phyloP scores from a whole-genome alignment of 1,140 invertebrate genomes.

The Lasaia peninsularis region DNA sequence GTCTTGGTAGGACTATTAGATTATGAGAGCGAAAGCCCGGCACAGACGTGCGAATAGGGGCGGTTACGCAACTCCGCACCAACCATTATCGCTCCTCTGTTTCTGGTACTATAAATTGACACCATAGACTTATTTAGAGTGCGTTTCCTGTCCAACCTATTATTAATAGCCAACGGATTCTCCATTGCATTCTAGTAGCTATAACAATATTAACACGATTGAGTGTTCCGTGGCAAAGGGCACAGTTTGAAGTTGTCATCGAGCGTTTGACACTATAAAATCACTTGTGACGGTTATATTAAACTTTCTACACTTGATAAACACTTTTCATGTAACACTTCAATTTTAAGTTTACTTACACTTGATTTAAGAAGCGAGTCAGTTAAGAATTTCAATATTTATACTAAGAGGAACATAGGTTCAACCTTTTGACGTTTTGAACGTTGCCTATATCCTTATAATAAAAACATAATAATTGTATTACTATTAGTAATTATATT shows the following conservation, averaged over 20 bases:
- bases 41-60: slow-evolving; percentile 50
- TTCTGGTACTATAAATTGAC: slow-evolving; percentile 12
- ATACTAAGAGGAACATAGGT: too few species aligned
- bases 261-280: background rate
- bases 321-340: too few species aligned
- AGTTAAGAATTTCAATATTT: too few species aligned
- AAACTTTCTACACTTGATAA: too few species aligned
- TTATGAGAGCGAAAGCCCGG: slow-evolving; percentile 37
- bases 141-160: slow-evolving; percentile 7
- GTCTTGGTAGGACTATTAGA: slow-evolving; percentile 19
- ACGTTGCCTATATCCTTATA: too few species aligned
- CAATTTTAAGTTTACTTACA: too few species aligned
- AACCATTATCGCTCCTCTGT: slow-evolving; percentile 6
- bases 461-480: too few species aligned
- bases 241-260: background rate
- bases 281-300: background rate
- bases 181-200: background rate
- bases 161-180: slow-evolving; percentile 2
- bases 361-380: too few species aligned
- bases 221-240: background rate
- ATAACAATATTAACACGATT: background rate
- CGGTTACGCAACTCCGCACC: slow-evolving; percentile 49
- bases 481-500: too few species aligned
- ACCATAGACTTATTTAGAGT: slow-evolving; percentile 5
- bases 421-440: too few species aligned